Percentiles rank a stretch among this genome's conserved stretches.
phyloP scores from a whole-genome alignment of 2,888 invertebrate species.

The Apoda limacodes region DNA sequence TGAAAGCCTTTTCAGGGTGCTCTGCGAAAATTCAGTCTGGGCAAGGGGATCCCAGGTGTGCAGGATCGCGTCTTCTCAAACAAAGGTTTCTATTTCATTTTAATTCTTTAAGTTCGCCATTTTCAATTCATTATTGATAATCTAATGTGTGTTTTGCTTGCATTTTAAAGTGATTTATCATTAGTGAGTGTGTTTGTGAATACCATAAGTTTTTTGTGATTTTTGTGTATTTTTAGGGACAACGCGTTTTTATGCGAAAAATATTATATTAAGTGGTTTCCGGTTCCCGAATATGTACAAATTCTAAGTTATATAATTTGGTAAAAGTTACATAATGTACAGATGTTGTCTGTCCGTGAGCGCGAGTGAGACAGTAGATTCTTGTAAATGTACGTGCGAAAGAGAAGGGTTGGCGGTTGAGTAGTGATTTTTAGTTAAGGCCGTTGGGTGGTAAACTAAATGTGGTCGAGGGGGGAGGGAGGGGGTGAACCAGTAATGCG shows the following conservation, averaged over 20 bases:
- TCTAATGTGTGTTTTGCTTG: conserved; percentile 22
- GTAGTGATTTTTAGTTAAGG: conserved; percentile 30
- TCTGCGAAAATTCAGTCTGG: conserved; percentile 37
- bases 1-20: conserved; percentile 33
- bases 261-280: too few relatives aligned
- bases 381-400: conserved; percentile 21
- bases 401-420: conserved; percentile 18
- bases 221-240: conserved; percentile 20
- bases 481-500: too few relatives aligned
- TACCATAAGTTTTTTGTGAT: conserved; percentile 13
- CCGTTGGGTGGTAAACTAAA: too few relatives aligned
- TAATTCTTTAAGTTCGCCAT: conserved; percentile 27
- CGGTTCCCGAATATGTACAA: conserved; percentile 9
- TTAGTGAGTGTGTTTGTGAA: conserved; percentile 19
- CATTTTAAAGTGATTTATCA: conserved; percentile 21
- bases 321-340: conserved; percentile 25
- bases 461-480: too few relatives aligned
- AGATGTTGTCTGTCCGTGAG: conserved; percentile 19
- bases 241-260: too few relatives aligned
- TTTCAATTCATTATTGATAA: conserved; percentile 20
- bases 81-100: too few relatives aligned
- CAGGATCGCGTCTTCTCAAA: too few relatives aligned
- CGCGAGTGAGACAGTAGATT: conserved; percentile 25
- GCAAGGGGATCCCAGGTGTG: conserved; percentile 53
- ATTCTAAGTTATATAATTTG: conserved; percentile 10